Base-by-base conservation (phyloP, 1,140 invertebrate genomes). In the Magallana ariakensis region DNA sequence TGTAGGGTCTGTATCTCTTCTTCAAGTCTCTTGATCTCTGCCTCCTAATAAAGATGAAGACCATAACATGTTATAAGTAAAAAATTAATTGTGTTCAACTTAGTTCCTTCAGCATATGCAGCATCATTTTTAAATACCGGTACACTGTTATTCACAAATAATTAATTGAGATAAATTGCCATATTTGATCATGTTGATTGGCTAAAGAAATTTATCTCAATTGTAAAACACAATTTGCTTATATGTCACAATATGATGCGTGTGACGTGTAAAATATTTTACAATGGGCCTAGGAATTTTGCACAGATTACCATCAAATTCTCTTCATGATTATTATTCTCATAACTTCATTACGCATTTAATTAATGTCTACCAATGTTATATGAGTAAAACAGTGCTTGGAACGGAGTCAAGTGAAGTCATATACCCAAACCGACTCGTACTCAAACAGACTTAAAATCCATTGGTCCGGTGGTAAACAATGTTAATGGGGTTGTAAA, bases 11-110 rank as follows among this genome's bases (percentile, higher is more conserved):
- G 85, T 33, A 93, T 88, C 81, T 93, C 92, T 80, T 89, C 75
- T 84, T 92, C 92, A 9, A 94, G 84, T 46, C 86, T 85, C 16
- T 83, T 88, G 54, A 94, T 93, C 86, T 94, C 93, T 19, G 90
- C 86, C 83, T 94, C 93, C 93, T 94, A 84, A n/a, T 88, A 83
- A 83, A 57, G 15, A 60, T 85, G 85, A 70, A 19, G 66, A 70
- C 15, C 1, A 15, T 46, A 16, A 70, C 10, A 26, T 46, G 66
- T 22, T 53, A 70, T 15, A 26, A 13, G 46, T 16, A 53, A 66
- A 13, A 4, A 6, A 13, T 15, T 13, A 16, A 60, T 6, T 11
- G 19, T 13, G 0, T 19, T 53, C 13, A n/a, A n/a, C n/a, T n/a
- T n/a, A n/a, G n/a, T 9, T 7, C 11, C 6, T 46, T 58, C 10